These are phyloP conservation scores for Trachelus iudaicus DNA, from an alignment of 2,888 invertebrate genomes.

Conservation along the genomic window DNA sequence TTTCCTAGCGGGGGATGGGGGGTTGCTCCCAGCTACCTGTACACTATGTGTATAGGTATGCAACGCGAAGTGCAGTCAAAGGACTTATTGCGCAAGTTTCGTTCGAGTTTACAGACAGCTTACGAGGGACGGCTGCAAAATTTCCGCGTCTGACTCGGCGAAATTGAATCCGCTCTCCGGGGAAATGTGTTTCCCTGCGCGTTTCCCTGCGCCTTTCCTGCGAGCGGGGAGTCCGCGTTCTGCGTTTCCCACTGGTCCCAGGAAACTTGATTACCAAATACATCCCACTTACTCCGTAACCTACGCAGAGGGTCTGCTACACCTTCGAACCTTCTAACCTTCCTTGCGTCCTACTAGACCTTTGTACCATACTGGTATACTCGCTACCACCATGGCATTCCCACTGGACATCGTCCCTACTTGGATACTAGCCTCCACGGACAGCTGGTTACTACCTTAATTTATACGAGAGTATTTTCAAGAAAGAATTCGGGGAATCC, in stretches of 20 bases:
- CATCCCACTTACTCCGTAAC: conserved; percentile 7
- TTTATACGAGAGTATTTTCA: background rate
- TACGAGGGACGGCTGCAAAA: conserved; percentile 42
- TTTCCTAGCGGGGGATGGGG: background rate
- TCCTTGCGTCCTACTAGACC: background rate
- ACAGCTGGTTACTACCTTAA: background rate
- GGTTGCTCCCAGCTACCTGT: background rate
- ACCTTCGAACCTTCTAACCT: background rate
- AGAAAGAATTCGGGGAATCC: background rate
- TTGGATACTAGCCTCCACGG: background rate
- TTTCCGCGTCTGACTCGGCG: conserved; percentile 47
- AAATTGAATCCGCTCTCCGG: conserved; percentile 56
- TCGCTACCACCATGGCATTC: background rate
- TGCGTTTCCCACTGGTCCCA: conserved; percentile 19
- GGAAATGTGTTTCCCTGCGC: conserved; percentile 49
- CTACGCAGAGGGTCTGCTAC: background rate
- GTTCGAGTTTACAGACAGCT: conserved; percentile 42
- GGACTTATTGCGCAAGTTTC: conserved; percentile 47
- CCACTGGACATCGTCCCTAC: background rate
- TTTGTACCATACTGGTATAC: background rate
- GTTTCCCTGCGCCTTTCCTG: conserved; percentile 38
- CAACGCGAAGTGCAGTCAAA: conserved; percentile 31
- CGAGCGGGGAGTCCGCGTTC: conserved; percentile 34
- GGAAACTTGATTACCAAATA: conserved; percentile 40
- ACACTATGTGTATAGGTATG: background rate